These are phyloP conservation scores for Ceuthmochares aereus DNA, from an alignment of 2,113 vertebrate species.

Conservation along the genomic window DNA sequence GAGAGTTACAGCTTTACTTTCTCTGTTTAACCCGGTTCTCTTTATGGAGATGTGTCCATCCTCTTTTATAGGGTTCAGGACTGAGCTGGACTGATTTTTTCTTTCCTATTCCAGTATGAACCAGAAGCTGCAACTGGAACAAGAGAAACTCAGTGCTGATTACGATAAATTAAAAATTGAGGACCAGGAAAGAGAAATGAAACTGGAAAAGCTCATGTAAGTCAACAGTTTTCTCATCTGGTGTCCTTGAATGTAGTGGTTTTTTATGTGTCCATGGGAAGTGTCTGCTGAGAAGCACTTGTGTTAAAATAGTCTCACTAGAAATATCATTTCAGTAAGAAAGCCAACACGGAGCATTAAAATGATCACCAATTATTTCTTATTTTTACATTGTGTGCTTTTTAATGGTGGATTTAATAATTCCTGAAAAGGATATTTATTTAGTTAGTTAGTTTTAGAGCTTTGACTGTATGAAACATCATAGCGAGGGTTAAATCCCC, in stretches of 20 bases:
- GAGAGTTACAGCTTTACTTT: not conserved
- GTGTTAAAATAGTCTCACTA: not conserved
- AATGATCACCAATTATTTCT: not conserved
- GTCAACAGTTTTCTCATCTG: slow-evolving; percentile 8
- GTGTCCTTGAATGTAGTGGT: not conserved
- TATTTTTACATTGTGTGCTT: not conserved
- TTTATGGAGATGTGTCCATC: not conserved
- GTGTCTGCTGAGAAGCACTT: not conserved
- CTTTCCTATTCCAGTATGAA: slow-evolving; percentile 80
- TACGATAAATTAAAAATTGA: slow-evolving; percentile 89
- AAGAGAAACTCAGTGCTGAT: slow-evolving; percentile 89
- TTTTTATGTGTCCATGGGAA: not conserved
- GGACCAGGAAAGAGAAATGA: slow-evolving; percentile 88
- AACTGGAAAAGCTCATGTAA: slow-evolving; percentile 88
- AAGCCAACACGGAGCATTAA: not conserved
- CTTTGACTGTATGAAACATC: not conserved
- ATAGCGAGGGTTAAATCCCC: not conserved
- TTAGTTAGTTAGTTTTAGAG: not conserved
- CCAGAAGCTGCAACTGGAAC: slow-evolving; percentile 90
- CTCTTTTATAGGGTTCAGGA: not conserved
- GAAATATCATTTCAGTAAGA: not conserved
- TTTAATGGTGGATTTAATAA: not conserved
- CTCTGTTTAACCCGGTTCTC: not conserved
- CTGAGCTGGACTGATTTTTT: not conserved
- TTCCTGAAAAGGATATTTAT: not conserved